Percentiles rank a stretch among this genome's conserved stretches.
These are phyloP conservation scores for Laticauda laticaudata DNA, from an alignment of 2,113 vertebrate species.

Conservation along the genomic window DNA sequence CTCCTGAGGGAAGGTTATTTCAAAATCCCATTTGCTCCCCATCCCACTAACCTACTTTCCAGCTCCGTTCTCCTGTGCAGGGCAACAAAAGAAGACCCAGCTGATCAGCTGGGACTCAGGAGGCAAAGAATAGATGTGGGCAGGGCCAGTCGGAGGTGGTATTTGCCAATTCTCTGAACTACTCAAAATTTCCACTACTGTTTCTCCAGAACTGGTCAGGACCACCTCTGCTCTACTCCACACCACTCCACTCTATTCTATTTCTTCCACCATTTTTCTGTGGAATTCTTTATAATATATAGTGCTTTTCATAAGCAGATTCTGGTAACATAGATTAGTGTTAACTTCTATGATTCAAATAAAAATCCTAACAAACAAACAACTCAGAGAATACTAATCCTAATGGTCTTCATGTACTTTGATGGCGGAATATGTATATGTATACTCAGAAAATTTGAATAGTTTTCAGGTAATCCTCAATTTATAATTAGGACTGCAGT, in stretches of 20 bases:
- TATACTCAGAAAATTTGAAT: neutral
- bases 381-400: neutral
- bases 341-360: slow-evolving; percentile 64
- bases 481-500: too few relatives aligned
- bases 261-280: neutral
- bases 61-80: too few relatives aligned
- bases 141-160: too few relatives aligned
- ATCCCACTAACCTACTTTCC: too few relatives aligned
- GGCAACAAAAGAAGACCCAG: too few relatives aligned
- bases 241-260: neutral
- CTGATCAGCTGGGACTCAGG: too few relatives aligned
- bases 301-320: slow-evolving; percentile 21
- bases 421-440: neutral
- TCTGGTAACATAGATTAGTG: slow-evolving; percentile 31
- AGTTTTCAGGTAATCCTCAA: neutral
- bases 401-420: neutral
- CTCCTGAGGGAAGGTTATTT: too few relatives aligned
- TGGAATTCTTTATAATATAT: slow-evolving; percentile 7
- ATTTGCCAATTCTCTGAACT: too few relatives aligned
- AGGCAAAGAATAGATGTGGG: too few relatives aligned
- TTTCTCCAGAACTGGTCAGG: too few relatives aligned
- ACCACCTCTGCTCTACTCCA: neutral
- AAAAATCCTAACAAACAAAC: slow-evolving; percentile 8
- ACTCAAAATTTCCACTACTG: too few relatives aligned
- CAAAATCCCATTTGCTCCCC: too few relatives aligned